phyloP scores from a whole-genome alignment of 2,888 invertebrate species.

The Byasa hedistus region DNA sequence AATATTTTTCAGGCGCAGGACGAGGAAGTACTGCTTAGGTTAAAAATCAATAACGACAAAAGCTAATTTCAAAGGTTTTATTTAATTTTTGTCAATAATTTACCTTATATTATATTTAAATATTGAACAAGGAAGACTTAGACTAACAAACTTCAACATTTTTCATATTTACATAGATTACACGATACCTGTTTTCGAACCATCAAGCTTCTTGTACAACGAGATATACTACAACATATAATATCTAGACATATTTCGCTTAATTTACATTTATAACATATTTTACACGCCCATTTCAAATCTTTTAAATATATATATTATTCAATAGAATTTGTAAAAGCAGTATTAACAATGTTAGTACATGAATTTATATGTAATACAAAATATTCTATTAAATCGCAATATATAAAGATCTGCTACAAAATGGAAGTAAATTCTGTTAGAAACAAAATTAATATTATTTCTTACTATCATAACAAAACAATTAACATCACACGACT shows the following conservation, averaged over 20 bases:
- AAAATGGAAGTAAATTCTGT: background rate
- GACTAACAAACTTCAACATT: conserved; percentile 64
- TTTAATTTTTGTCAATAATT: conserved; percentile 76
- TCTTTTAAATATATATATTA: background rate
- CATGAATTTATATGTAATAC: background rate
- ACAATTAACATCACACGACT: conserved; percentile 50
- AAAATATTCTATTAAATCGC: background rate
- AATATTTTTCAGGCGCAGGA: too few relatives aligned
- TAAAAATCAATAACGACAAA: background rate
- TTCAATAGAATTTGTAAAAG: background rate
- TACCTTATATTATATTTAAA: conserved; percentile 70
- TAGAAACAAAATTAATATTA: background rate
- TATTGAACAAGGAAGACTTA: conserved; percentile 78
- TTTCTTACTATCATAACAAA: conserved; percentile 5
- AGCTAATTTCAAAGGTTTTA: conserved; percentile 68
- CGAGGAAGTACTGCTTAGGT: background rate
- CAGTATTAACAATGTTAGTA: background rate
- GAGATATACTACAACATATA: conserved; percentile 1
- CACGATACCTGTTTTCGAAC: conserved; percentile 40
- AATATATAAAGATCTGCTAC: background rate
- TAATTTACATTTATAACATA: background rate
- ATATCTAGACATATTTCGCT: conserved; percentile 5
- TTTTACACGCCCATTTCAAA: background rate
- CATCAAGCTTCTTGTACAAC: conserved; percentile 4
- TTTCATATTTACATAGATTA: conserved; percentile 66